Evolutionary conservation across 2,888 invertebrate species (phyloP), one percentile per base, ranked within the genome.

Genomic region (Euzophera pinguis): DNA sequence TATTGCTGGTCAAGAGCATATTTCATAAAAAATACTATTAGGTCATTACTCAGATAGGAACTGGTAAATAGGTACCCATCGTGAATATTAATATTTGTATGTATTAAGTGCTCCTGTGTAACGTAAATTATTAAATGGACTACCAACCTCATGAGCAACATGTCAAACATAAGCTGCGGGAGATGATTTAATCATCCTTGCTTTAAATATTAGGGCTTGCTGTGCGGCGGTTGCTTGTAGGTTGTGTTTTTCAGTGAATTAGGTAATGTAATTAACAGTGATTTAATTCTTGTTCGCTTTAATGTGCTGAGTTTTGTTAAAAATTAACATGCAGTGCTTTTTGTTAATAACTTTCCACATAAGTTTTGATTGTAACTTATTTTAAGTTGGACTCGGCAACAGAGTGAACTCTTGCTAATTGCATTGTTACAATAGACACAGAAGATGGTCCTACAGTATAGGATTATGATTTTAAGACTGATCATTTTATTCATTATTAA

Each of bases 401-500:
- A 89, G 87, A 87, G 88, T 84, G 75, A 72, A 72, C 66, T 53
- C 63, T 69, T 66, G 63, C 62, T 58, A 64, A 68, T 66, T 74
- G 73, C 71, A 66, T 71, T 73, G 49, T 32, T 41, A 50, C 75
- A 67, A 73, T 74, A 73, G 71, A 69, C 66, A 75, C 73, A 77
- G 75, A 73, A 74, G n/a, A 73, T 76, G 78, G 65, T 73, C 75
- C 73, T 63, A 60, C 51, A 71, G 78, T 7, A 45, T 45, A 69
- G 75, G 78, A 75, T 73, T 72, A 73, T 73, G 74, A 77, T 83
- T 82, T 84, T 80, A 89, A 89, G 89, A 89, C 89, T 89, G 89
- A 89, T 88, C 87, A 84, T 84, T 51, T 87, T 84, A 80, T 81
- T 84, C 88, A 86, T 87, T 84, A 71, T 80, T 86, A 85, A 86